These are phyloP conservation scores for Drosophila macrospina DNA, from an alignment of 2,888 invertebrate genomes.

Conservation along the genomic window DNA sequence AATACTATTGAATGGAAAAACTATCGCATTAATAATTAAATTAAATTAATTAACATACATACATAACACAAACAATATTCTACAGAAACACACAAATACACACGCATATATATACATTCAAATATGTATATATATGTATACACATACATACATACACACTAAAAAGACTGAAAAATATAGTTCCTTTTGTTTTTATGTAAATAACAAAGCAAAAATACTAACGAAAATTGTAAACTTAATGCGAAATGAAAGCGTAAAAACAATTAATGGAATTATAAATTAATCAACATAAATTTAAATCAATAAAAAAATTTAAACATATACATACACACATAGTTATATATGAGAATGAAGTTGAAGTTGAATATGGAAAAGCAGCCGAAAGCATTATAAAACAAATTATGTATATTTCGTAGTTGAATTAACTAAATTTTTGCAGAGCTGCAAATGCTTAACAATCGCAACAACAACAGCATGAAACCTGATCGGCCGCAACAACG, in stretches of 20 bases:
- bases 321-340: conserved; percentile 20
- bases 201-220: conserved; percentile 73
- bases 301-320: conserved; percentile 49
- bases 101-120: conserved; percentile 37
- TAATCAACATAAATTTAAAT: conserved; percentile 63
- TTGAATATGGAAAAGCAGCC: conserved; percentile 29
- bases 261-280: conserved; percentile 82
- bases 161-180: conserved; percentile 86
- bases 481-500: conserved; percentile 38
- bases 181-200: conserved; percentile 86
- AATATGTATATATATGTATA: conserved; percentile 19
- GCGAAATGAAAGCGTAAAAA: conserved; percentile 75
- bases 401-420: conserved; percentile 68
- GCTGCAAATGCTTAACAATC: conserved; percentile 39
- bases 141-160: conserved; percentile 70
- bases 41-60: conserved; percentile 44
- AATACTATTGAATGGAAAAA: conserved; percentile 32
- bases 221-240: conserved; percentile 74
- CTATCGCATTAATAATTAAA: conserved; percentile 44
- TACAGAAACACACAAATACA: conserved; percentile 48
- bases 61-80: conserved; percentile 70
- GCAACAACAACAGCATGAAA: conserved; percentile 15
- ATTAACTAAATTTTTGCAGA: conserved; percentile 71
- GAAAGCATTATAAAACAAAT: conserved; percentile 60
- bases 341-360: conserved; percentile 11